Evolutionary conservation across 2,888 invertebrate genomes (phyloP).

Genomic region (Trachelus troglodyta): DNA sequence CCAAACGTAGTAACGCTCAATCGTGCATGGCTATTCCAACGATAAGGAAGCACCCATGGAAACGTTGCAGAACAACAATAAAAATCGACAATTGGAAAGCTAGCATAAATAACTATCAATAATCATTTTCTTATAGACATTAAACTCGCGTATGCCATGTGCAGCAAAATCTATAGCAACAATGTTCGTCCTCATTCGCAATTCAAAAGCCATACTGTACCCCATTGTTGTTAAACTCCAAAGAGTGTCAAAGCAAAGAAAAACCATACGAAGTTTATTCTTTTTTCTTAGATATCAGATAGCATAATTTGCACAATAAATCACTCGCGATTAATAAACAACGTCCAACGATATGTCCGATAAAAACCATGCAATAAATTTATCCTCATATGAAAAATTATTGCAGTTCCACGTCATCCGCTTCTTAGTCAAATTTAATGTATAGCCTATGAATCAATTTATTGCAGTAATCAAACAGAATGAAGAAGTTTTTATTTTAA

Average conservation of each 20-base stretch:
- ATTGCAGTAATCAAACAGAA: too few relatives aligned
- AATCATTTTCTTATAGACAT: neutral
- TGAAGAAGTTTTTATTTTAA: too few relatives aligned
- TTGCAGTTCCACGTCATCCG: too few relatives aligned
- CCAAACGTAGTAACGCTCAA: neutral
- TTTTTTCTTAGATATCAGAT: too few relatives aligned
- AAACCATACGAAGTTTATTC: neutral
- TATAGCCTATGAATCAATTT: too few relatives aligned
- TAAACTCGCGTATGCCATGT: neutral
- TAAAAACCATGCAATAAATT: too few relatives aligned
- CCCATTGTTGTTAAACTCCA: neutral
- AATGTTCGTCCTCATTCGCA: neutral
- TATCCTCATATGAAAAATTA: too few relatives aligned
- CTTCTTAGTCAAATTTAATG: too few relatives aligned
- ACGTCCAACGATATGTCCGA: too few relatives aligned
- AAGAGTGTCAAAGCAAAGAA: neutral
- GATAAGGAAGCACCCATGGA: neutral
- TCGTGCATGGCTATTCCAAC: neutral
- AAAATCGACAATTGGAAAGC: neutral
- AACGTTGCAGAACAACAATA: neutral
- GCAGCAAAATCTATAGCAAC: neutral
- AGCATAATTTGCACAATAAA: too few relatives aligned
- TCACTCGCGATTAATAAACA: too few relatives aligned
- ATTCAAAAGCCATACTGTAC: neutral
- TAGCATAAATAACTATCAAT: neutral